phyloP scores from a whole-genome alignment of 2,797 vertebrate genomes.

The Pipistrellus pygmaeus region DNA sequence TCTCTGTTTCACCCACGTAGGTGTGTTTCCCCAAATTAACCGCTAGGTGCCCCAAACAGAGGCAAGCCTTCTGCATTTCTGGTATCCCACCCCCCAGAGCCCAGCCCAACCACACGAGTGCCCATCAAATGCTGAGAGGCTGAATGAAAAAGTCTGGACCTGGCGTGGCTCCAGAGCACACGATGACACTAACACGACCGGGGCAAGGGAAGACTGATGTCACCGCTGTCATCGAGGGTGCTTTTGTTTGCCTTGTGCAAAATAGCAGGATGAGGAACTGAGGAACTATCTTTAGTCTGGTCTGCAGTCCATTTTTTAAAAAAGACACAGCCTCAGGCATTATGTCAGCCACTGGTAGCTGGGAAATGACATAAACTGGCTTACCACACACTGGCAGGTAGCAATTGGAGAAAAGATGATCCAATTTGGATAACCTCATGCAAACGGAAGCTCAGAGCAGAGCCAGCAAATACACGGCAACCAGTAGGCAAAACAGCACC shows the following conservation, averaged over 20 bases:
- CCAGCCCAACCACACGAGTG: neutral
- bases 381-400: neutral
- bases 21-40: neutral
- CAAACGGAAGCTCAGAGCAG: neutral
- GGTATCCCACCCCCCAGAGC: neutral
- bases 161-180: neutral
- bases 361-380: neutral
- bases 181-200: neutral
- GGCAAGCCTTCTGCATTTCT: neutral
- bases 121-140: neutral
- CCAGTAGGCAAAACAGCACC: neutral
- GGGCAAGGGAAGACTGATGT: neutral
- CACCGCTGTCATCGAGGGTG: neutral
- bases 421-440: no score
- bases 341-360: neutral
- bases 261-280: neutral
- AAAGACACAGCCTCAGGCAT: neutral
- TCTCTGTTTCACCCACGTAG: neutral
- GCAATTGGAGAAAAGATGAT: neutral
- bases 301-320: neutral
- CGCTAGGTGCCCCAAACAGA: neutral
- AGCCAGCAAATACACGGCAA: neutral
- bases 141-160: neutral
- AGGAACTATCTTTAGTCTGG: neutral
- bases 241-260: neutral